Evolutionary conservation across 1,140 invertebrate species (phyloP).

Genomic region (Rhagoletis pomonella): DNA sequence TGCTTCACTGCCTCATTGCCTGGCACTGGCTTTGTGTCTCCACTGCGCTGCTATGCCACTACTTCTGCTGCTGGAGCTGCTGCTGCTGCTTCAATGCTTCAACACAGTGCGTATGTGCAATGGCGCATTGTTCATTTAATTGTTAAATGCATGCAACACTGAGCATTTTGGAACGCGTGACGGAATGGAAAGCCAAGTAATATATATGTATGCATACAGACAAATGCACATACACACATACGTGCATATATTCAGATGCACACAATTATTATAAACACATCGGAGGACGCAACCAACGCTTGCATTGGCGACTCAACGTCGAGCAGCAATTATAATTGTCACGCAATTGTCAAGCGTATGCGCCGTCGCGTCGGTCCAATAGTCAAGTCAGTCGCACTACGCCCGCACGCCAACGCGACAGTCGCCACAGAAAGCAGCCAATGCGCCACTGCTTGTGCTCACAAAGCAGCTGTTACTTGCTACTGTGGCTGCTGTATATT

Average conservation of each 20-base stretch:
- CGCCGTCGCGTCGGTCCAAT: neutral
- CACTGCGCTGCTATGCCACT: neutral
- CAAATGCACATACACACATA: neutral
- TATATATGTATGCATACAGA: neutral
- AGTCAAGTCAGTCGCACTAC: too few relatives aligned
- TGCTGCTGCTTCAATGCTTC: neutral
- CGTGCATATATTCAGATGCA: neutral
- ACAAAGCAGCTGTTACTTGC: neutral
- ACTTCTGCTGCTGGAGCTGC: neutral
- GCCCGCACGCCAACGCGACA: neutral
- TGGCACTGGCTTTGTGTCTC: neutral
- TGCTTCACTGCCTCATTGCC: neutral
- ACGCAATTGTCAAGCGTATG: constrained; percentile 49
- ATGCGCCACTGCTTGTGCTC: neutral
- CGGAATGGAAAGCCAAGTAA: constrained; percentile 39
- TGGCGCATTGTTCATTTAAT: constrained; percentile 17
- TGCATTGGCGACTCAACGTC: constrained; percentile 28
- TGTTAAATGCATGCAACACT: constrained; percentile 41
- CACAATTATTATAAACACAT: neutral
- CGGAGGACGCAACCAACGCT: neutral
- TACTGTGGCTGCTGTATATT: neutral
- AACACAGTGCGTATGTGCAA: neutral
- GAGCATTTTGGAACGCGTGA: constrained; percentile 45
- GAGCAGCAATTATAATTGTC: constrained; percentile 50
- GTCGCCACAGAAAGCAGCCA: too few relatives aligned